phyloP scores from a whole-genome alignment of 2,113 vertebrate genomes.

The Macrotis lagotis region DNA sequence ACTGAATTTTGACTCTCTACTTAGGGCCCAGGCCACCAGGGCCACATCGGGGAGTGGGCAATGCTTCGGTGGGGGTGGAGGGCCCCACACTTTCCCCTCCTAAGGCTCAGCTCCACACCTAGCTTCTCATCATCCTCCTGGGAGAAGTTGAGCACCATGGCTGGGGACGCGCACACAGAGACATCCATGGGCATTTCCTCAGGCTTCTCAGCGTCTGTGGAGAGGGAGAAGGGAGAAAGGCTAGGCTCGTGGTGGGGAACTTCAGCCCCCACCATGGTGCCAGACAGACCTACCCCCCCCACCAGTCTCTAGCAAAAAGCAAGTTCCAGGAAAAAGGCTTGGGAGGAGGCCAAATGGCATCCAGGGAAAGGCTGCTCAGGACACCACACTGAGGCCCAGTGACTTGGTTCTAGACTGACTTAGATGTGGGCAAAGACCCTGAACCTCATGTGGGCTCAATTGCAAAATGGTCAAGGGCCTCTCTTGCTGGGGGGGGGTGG shows the following conservation, averaged over 20 bases:
- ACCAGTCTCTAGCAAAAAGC: neutral
- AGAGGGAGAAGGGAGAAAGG: neutral
- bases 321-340: neutral
- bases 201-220: neutral
- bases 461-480: neutral
- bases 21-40: too few species aligned
- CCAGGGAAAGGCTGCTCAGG: too few species aligned
- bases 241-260: neutral
- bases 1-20: neutral
- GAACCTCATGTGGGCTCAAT: neutral
- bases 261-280: too few species aligned
- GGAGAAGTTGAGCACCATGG: slow-evolving; percentile 50
- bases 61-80: neutral
- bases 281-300: too few species aligned
- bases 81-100: neutral
- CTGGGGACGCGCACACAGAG: neutral
- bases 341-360: neutral
- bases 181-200: slow-evolving; percentile 51
- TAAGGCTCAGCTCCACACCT: accelerated
- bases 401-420: too few species aligned
- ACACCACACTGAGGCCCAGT: too few species aligned
- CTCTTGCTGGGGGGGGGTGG: neutral
- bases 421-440: neutral
- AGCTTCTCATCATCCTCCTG: slow-evolving; percentile 73
- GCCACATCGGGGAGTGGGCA: neutral